A percentile compares a stretch with the other conserved stretches of the same genome.
These are phyloP conservation scores for Diploscapter pachys DNA, from an alignment of 1,140 invertebrate genomes.

Conservation along the genomic window DNA sequence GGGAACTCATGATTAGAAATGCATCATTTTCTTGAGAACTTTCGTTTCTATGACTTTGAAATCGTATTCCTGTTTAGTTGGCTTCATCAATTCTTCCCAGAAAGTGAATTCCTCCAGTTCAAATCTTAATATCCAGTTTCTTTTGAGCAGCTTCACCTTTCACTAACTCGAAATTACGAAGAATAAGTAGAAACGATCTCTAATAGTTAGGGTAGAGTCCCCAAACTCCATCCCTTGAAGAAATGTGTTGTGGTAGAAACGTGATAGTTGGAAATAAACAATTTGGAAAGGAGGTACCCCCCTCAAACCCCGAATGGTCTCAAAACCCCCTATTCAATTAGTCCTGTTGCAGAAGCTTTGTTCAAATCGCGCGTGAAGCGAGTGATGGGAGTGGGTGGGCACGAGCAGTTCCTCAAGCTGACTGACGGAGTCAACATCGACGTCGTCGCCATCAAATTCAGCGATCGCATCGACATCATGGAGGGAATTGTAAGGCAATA, in stretches of 20 bases:
- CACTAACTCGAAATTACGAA: no score
- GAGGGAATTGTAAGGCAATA: constrained; percentile 21
- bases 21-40: no score
- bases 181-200: no score
- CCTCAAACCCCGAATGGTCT: background rate
- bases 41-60: no score
- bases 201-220: no score
- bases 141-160: background rate
- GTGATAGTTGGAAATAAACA: no score
- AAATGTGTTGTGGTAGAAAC: no score
- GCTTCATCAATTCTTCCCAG: no score
- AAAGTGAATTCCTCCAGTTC: background rate
- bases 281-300: background rate
- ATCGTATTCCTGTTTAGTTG: no score
- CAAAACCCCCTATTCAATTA: background rate
- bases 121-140: background rate
- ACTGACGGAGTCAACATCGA: constrained; percentile 13
- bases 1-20: no score
- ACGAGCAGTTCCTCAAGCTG: constrained; percentile 18
- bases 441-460: constrained; percentile 29
- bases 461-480: constrained; percentile 24
- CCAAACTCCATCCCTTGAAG: no score
- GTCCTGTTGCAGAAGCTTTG: constrained; percentile 4
- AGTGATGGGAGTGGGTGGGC: constrained; percentile 13
- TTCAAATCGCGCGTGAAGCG: constrained; percentile 25